Base-by-base conservation (phyloP, 2,797 vertebrate species). In the Octomys mimax region DNA sequence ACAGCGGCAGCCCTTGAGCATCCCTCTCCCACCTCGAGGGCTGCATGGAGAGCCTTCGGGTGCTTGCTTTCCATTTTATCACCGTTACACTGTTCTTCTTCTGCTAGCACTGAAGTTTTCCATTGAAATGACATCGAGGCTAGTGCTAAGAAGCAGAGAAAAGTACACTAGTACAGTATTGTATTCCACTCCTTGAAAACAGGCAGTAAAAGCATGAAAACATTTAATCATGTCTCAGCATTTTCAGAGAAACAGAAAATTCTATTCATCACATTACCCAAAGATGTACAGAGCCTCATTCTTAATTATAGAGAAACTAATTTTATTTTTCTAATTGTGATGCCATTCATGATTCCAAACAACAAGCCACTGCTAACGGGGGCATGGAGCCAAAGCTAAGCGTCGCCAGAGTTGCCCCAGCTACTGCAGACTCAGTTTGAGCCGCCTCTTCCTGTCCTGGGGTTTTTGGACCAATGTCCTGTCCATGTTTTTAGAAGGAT, bases 241-340 rank as follows among this genome's bases (percentile, higher is more conserved):
- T 66, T 94, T 83, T 68, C 66, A 19, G 46, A 54, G 82, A 62
- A 87, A 46, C 39, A 61, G 39, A 91, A 71, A 87, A 79, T 61
- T 70, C 68, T 83, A 14, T n/a, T 59, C 12, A 73, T 79, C 13
- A 5, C 5, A 2, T 36, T 93, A 82, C 52, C 0, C 61, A 81
- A 91, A 89, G 31, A 87, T 33, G 14, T 42, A 54, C 0, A 91
- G 10, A 21, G 62, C 9, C 11, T 71, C 57, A 36, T 61, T 70
- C 31, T 62, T 52, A 64, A 81, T 84, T 61, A 61, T n/a, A 19
- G 46, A 79, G 57, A 87, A 68, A n/a, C 80, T 0, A 42, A 90
- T 39, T 61, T 61, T 84, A 39, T 49, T 97, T 93, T 77, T 89
- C 62, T 87, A 87, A 73, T 36, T 80, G 42, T 75, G 68, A 84